These are phyloP conservation scores for Sminthurinus aureus DNA, from an alignment of 2,888 invertebrate species.

Conservation along the genomic window DNA sequence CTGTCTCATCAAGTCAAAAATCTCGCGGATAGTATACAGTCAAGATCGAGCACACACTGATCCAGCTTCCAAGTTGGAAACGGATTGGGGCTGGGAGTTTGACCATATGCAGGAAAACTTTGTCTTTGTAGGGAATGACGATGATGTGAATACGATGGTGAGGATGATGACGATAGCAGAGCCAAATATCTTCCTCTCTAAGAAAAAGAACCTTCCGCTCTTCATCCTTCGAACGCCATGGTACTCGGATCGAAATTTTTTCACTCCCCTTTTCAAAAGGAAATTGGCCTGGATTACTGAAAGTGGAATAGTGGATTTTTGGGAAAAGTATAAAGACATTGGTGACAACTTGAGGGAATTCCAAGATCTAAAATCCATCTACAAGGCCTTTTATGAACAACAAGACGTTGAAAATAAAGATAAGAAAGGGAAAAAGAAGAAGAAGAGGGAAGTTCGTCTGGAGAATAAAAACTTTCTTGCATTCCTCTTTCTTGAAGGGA, in stretches of 20 bases:
- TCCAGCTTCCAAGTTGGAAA: neutral
- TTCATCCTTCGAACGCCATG: constrained; percentile 18
- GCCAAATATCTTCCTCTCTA: neutral
- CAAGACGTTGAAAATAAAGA: neutral
- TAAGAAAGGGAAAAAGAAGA: neutral
- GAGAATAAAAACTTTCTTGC: constrained; percentile 10
- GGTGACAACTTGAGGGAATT: constrained; percentile 26
- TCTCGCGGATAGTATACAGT: neutral
- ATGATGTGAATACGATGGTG: constrained; percentile 1
- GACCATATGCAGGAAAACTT: neutral
- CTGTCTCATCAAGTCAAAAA: too few species aligned
- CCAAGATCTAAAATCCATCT: neutral
- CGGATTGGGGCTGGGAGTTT: constrained; percentile 6
- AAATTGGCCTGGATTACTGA: constrained; percentile 4
- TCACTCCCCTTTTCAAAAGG: neutral
- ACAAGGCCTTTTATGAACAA: neutral
- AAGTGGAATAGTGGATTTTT: constrained; percentile 12
- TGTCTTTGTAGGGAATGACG: constrained; percentile 21
- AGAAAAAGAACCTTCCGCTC: constrained; percentile 8
- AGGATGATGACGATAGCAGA: constrained; percentile 19
- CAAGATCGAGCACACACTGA: neutral
- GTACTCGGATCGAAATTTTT: constrained; percentile 27
- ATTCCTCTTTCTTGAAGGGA: constrained; percentile 15
- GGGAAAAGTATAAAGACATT: constrained; percentile 9
- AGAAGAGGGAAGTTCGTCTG: neutral